Conservation (phyloP, 2,888 invertebrate species). For the Alcis repandata region DNA sequence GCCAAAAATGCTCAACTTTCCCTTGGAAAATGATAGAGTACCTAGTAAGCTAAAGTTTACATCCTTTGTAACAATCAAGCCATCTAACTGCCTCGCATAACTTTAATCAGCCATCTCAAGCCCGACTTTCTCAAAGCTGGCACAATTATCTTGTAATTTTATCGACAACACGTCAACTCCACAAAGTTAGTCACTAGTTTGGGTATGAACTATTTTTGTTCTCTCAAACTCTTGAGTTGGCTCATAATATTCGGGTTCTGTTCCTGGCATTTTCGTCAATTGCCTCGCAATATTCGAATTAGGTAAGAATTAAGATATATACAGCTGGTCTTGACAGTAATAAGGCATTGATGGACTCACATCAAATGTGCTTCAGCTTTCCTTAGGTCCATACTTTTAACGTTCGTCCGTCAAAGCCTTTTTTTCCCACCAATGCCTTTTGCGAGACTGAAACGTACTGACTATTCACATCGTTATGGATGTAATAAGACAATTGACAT, state of each 20-base stretch:
- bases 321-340: too few relatives aligned
- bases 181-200: not conserved
- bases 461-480: not conserved
- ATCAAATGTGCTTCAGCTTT: not conserved
- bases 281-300: too few relatives aligned
- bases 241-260: too few relatives aligned
- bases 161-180: slow-evolving; percentile 4
- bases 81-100: not conserved
- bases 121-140: slow-evolving; percentile 11
- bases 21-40: too few relatives aligned
- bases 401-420: not conserved
- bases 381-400: not conserved
- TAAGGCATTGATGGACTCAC: too few relatives aligned
- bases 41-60: not conserved
- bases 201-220: too few relatives aligned
- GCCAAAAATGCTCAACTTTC: too few relatives aligned
- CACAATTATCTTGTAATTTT: not conserved
- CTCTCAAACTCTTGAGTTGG: too few relatives aligned
- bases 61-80: not conserved
- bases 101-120: not conserved
- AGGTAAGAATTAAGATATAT: too few relatives aligned
- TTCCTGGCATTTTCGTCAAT: too few relatives aligned
- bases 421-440: too few relatives aligned
- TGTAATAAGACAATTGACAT: not conserved
- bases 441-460: not conserved